Base-by-base conservation (phyloP, 35 echinoderm and acorn worm genomes). In the Apostichopus japonicus region DNA sequence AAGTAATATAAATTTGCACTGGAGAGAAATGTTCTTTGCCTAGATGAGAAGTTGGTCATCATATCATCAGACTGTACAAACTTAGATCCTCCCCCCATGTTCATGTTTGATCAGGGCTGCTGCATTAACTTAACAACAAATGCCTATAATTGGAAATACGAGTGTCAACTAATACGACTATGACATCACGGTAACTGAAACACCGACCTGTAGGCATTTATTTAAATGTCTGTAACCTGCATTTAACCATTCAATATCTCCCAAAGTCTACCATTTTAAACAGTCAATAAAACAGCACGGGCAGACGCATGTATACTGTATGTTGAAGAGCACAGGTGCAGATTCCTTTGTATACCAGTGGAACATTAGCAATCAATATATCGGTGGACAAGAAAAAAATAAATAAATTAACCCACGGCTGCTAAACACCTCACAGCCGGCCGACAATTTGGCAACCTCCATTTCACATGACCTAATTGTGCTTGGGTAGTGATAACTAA, bases 351-450 rank as follows among this genome's bases (percentile, higher is more conserved):
- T 54, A 58, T 84, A 83, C 14, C 71, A 84, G 17, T 24, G 53
- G 51, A 53, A 84, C 54, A 84, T 84, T 59, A 84, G 54, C 54
- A 84, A 84, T 84, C 81, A 57, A 84, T 84, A 84, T n/a, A 11
- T 84, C 54, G 21, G 81, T 10, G 54, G 5, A 24, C 22, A 2
- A 21, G n/a, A 8, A 54, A 55, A 53, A 80, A 19, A 15, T 53
- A 44, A 8, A 53, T 44, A 8, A 44, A 44, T 44, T 54, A 19
- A 15, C 10, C 16, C 2, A 53, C 78, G 51, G 78, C 0, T 54
- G 24, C 57, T 13, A 75, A 75, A 75, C 71, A 75, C 71, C 71
- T 75, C 17, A n/a, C 71, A 4, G 11, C 11, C 19, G 11, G 11
- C 19, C 63, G 11, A 67, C 63, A 21, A n/a, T 75, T 75, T 15